phyloP scores from a whole-genome alignment of 2,113 vertebrate genomes.

The Chaetodon trifascialis region DNA sequence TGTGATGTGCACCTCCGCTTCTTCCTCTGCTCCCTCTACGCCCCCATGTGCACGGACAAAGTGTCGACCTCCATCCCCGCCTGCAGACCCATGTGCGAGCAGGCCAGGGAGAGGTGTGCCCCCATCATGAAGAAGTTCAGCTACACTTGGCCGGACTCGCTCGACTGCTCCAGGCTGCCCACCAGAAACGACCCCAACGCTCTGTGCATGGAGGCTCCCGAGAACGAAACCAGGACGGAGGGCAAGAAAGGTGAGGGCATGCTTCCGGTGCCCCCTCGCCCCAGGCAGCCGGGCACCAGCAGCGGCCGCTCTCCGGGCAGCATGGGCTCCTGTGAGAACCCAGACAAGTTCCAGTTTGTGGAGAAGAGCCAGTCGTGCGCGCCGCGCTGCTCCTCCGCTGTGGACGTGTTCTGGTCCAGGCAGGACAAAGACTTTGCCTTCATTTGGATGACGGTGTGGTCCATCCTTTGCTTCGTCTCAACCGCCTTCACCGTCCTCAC shows the following conservation, averaged over 20 bases:
- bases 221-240: conserved; percentile 90
- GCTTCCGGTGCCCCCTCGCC: conserved; percentile 87
- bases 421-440: conserved; percentile 98
- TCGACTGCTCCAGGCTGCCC: conserved; percentile 93
- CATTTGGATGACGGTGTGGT: conserved; percentile 98
- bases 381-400: conserved; percentile 90
- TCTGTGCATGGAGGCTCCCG: conserved; percentile 97
- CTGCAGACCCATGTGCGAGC: conserved; percentile 99
- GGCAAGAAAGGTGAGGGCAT: conserved; percentile 91
- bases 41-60: conserved; percentile 98
- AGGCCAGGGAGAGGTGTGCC: conserved; percentile 92
- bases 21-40: conserved; percentile 98
- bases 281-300: conserved; percentile 80
- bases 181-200: conserved; percentile 96
- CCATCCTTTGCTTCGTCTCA: conserved; percentile 95
- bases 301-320: conserved; percentile 69
- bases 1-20: conserved; percentile 97
- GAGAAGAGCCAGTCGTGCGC: conserved; percentile 94
- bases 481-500: conserved; percentile 97
- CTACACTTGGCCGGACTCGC: conserved; percentile 96
- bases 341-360: conserved; percentile 96
- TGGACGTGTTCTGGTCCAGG: conserved; percentile 96
- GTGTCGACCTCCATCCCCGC: conserved; percentile 97
- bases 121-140: conserved; percentile 98
- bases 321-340: conserved; percentile 89